Percentiles rank a stretch among this genome's conserved stretches.
Evolutionary conservation across 2,113 vertebrate species (phyloP).

Genomic region (Jaculus jaculus): DNA sequence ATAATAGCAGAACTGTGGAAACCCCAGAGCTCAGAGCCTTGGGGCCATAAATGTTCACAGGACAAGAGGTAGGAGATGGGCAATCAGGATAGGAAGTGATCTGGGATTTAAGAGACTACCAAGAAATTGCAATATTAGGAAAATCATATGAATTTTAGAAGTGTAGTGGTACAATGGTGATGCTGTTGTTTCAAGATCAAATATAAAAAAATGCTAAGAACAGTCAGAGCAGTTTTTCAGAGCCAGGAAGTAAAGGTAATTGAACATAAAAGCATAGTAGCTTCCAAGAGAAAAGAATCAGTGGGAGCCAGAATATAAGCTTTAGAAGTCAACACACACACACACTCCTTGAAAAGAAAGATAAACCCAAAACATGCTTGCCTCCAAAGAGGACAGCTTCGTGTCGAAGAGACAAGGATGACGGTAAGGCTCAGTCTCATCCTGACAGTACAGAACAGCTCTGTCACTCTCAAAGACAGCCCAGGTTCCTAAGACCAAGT

Average conservation of each 20-base stretch:
- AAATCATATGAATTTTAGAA: neutral
- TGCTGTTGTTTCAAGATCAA: neutral
- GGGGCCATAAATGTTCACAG: neutral
- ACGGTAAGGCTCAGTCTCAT: too few species aligned
- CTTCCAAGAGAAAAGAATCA: neutral
- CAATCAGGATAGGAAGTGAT: neutral
- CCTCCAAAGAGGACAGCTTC: too few species aligned
- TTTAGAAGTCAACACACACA: too few species aligned
- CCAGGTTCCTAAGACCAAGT: too few species aligned
- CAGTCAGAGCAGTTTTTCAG: too few species aligned
- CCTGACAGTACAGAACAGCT: too few species aligned
- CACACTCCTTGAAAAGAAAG: too few species aligned
- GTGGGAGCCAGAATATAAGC: too few species aligned
- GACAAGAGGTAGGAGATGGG: neutral
- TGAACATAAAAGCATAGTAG: neutral
- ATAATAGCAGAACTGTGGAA: neutral
- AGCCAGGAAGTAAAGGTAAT: neutral
- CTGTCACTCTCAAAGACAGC: neutral
- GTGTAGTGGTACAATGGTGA: neutral
- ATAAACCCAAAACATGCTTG: too few species aligned
- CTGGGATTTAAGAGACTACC: neutral
- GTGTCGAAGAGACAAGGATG: too few species aligned
- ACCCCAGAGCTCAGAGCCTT: neutral
- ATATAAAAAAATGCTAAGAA: too few species aligned
- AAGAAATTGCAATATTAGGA: neutral